Base-by-base conservation (phyloP, 2,797 vertebrate species). In the Aythya fuligula region DNA sequence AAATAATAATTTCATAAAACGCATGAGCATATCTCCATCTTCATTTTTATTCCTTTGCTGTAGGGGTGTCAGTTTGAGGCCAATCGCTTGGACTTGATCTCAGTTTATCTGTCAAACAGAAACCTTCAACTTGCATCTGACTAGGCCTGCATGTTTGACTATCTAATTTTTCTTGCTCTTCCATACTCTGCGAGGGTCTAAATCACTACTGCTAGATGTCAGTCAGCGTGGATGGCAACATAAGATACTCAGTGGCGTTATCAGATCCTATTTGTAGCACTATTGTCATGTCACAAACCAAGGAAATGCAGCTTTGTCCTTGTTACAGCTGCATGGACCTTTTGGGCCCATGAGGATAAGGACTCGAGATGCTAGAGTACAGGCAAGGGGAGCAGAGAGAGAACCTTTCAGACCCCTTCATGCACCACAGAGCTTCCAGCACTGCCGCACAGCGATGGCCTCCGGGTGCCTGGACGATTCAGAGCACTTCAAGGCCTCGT, bases 81-180 rank as follows among this genome's bases (percentile, higher is more conserved):
- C 3, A 80, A 69, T 75, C 49, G 39, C 64, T 89, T 62, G 41
- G 28, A 94, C 79, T 82, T 74, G 32, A 85, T 93, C 32, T 90
- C 58, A 64, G 66, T 71, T 86, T 82, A 77, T 65, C 78, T 86
- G n/a, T 57, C 69, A 91, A 95, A 82, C 71, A 88, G n/a, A 81
- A 79, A 45, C 41, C 65, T 95, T 95, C 84, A 85, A 75, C 60
- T 89, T 70, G 39, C 18, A 49, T 89, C 60, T 93, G 74, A 70
- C n/a, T 22, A 65, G 30, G 56, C 20, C 73, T 79, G 43, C 36
- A 30, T 6, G 3, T 74, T 86, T 60, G 64, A 82, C 64, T 22
- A 49, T 27, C 90, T 87, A 61, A 57, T 49, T 71, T 45, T 57
- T 54, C 70, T 93, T 0, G 0, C 13, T 79, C 83, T 87, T 78